Percentiles rank a stretch among this genome's conserved stretches.
Conservation (phyloP, 2,888 invertebrate genomes). For the Chrysina gloriosa region DNA sequence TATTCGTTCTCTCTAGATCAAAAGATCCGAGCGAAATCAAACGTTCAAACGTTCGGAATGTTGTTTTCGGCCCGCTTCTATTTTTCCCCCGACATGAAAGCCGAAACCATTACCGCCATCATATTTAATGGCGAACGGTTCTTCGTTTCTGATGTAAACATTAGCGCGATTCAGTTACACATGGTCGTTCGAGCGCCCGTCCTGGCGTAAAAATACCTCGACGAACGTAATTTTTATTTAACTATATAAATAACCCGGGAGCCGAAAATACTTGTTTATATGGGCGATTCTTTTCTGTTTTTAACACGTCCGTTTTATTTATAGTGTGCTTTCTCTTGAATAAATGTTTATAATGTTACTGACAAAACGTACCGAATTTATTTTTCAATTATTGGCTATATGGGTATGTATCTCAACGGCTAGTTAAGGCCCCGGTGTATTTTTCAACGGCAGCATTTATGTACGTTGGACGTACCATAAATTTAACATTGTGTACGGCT, state of each 20-base stretch:
- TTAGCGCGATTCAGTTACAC: slow-evolving; percentile 1
- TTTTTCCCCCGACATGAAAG: slow-evolving; percentile 3
- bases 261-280: slow-evolving; percentile 24
- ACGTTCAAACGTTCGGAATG: no score
- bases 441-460: no score
- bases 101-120: slow-evolving; percentile 17
- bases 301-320: slow-evolving; percentile 21
- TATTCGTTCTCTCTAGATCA: not conserved
- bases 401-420: slow-evolving; percentile 1
- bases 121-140: slow-evolving; percentile 10
- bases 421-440: no score
- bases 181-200: no score
- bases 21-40: slow-evolving; percentile 17
- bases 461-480: no score
- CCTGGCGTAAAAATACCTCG: slow-evolving; percentile 16
- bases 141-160: slow-evolving; percentile 4
- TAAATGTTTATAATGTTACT: slow-evolving; percentile 8
- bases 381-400: slow-evolving; percentile 8
- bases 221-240: slow-evolving; percentile 14
- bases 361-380: slow-evolving; percentile 14
- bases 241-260: slow-evolving; percentile 9
- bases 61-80: not conserved
- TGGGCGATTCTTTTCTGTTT: slow-evolving; percentile 13
- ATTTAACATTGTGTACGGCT: no score
- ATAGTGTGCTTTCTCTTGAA: not conserved